Evolutionary conservation across 2,797 vertebrate genomes (phyloP), one percentile per base, ranked within the genome.

Genomic region (Okamejei kenojei): DNA sequence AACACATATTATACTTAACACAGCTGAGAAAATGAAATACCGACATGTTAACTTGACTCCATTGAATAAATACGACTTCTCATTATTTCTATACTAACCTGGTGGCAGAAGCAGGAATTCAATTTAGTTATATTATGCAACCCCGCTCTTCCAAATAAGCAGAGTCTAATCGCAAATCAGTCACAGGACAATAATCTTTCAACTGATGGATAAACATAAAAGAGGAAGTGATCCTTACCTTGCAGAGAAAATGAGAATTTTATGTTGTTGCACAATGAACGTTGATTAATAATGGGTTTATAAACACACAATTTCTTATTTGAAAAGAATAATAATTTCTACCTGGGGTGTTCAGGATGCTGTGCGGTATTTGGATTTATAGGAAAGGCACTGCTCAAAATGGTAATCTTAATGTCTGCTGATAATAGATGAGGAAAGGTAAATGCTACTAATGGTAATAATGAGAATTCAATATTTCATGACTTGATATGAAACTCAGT

Each of bases 381-480:
- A 21, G 7, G 90, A 91, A 73, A 74, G 54, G 32, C 3, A 26
- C 3, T 6, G 68, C 29, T 76, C 1, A 74, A 29, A 38, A 29
- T 92, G 26, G 13, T 21, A 35, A 35, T 17, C n/a, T 35, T 32
- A 7, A 1, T 23, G n/a, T 19, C 15, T 32, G n/a, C 0, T 15
- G n/a, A 65, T 32, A 35, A 35, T 65, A 35, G 15, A 65, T n/a
- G 65, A 32, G 0, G 84, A 65, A 86, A 90, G 38, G 65, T 38
- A 23, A 65, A 90, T 65, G 63, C 63, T 35, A 90, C 86, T 90
- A 65, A 90, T 35, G 7, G n/a, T 65, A 90, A 90, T 90, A 90
- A 90, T 90, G 63, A 74, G 65, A 35, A 32, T 91, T 73, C 65
- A 73, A 45, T 91, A 91, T 91, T 91, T 73, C 38, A 91, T 38